Evolutionary conservation across 2,113 vertebrate genomes (phyloP), one percentile per base, ranked within the genome.

Genomic region (Romanogobio albipinnatus): DNA sequence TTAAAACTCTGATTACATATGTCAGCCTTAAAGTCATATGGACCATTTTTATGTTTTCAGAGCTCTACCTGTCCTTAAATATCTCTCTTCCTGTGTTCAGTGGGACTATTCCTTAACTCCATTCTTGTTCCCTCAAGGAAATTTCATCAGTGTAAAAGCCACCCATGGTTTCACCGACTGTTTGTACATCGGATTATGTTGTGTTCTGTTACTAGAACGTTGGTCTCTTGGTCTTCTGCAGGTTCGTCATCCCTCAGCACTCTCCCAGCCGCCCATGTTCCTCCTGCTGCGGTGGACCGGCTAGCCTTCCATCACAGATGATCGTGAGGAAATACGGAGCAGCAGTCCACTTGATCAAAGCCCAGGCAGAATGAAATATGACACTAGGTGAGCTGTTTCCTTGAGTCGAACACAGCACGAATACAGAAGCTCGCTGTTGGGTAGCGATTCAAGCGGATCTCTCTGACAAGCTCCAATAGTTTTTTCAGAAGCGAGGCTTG

Each of bases 321-420:
- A 79, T 56, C 78, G 85, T 86, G 81, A 19, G 36, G 68, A 81
- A 43, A 66, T 76, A 19, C 45, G 33, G 11, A 90, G 19, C 82
- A 89, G 89, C 19, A 85, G 86, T 77, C 86, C 66, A 90, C 87
- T 86, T 91, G 90, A 94, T 93, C 92, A 93, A 93, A 93, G 91
- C 89, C 76, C 74, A 75, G 84, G 88, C 84, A 87, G 86, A 89
- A 89, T 88, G 90, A 90, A 85, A 85, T 86, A 90, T 88, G 82
- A 81, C 87, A 26, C 89, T 10, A 83, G 86, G 84, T 71, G 76
- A 76, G 85, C 82, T 84, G 71, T 70, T 82, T 84, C 61, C 80
- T 76, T 4, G 9, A 78, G 76, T 78, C 53, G 13, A 78, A n/a
- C 76, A 39, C 76, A 78, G 36, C 56, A 78, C 4, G 76, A 61